Evolutionary conservation across 2,113 vertebrate genomes (phyloP), one percentile per base, ranked within the genome.

Genomic region (Ailurus styani): DNA sequence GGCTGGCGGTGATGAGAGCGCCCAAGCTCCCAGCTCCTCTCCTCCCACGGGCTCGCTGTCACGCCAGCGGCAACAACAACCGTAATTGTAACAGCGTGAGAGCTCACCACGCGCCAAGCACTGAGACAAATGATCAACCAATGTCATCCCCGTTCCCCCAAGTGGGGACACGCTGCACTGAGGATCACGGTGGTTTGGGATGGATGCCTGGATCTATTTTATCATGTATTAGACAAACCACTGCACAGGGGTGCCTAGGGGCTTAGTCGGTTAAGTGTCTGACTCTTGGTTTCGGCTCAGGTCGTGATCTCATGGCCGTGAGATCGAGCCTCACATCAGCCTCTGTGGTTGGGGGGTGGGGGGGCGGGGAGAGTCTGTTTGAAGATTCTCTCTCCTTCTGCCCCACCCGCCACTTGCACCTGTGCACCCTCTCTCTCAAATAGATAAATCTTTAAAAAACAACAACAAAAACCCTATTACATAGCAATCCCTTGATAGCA

Each of bases 31-130:
- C 40, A 1, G 25, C 3, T 2, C 15, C 7, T 10, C 17, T 25
- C 37, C 45, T 66, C 73, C 47, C 13, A 2, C 25, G 13, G 25
- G 47, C 47, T 77, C 14, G 29, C 7, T 17, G 34, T 13, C 0
- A 0, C 8, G 66, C 70, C 11, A 2, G 52, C 7, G 54, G 57
- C 55, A 25, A 81, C 6, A 42, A 34, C 1, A 54, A 20, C 2
- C 13, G 55, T 5, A 31, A 82, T 2, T 21, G 1, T 12, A 17
- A 11, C n/a, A 54, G 66, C 34, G 27, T 50, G 42, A 66, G 89
- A 78, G 96, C 66, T 17, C 29, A 9, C 72, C 66, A 2, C 3
- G 7, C 20, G 72, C 54, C 7, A 57, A 29, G 25, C 31, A 31
- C 0, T 5, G 11, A 20, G 66, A 31, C 7, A 57, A 37, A 75